phyloP scores from a whole-genome alignment of 2,888 invertebrate species.

The Cenopis cana region DNA sequence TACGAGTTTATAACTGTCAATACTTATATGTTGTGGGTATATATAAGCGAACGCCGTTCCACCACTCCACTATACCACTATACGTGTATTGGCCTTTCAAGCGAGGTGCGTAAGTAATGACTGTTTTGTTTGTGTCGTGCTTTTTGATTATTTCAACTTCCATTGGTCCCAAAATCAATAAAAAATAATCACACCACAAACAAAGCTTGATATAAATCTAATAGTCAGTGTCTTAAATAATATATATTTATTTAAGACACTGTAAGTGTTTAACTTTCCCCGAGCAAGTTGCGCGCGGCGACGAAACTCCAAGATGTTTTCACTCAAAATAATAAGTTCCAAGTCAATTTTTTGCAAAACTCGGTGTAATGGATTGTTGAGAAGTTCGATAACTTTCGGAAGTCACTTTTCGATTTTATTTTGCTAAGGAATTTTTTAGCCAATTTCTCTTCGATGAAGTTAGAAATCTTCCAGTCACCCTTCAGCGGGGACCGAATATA shows the following conservation, averaged over 20 bases:
- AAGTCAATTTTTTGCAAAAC: slow-evolving; percentile 82
- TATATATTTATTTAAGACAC: no score
- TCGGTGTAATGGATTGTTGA: slow-evolving; percentile 84
- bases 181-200: background rate
- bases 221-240: slow-evolving; percentile 14
- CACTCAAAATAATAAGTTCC: slow-evolving; percentile 84
- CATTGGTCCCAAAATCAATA: background rate
- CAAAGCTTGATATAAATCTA: slow-evolving; percentile 3
- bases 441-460: slow-evolving; percentile 80
- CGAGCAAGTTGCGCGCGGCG: slow-evolving; percentile 68
- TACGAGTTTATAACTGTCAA: slow-evolving; percentile 25
- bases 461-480: slow-evolving; percentile 79
- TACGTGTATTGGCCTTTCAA: background rate
- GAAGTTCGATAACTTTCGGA: slow-evolving; percentile 84
- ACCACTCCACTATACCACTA: background rate
- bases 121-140: no score
- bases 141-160: no score
- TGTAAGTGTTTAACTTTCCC: slow-evolving; percentile 26
- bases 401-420: slow-evolving; percentile 83
- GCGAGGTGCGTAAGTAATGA: background rate
- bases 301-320: slow-evolving; percentile 79
- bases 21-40: background rate
- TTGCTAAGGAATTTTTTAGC: slow-evolving; percentile 82
- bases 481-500: slow-evolving; percentile 60
- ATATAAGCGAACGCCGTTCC: no score